Evolutionary conservation across 2,113 vertebrate species (phyloP).

Genomic region (Hymenochirus boettgeri): DNA sequence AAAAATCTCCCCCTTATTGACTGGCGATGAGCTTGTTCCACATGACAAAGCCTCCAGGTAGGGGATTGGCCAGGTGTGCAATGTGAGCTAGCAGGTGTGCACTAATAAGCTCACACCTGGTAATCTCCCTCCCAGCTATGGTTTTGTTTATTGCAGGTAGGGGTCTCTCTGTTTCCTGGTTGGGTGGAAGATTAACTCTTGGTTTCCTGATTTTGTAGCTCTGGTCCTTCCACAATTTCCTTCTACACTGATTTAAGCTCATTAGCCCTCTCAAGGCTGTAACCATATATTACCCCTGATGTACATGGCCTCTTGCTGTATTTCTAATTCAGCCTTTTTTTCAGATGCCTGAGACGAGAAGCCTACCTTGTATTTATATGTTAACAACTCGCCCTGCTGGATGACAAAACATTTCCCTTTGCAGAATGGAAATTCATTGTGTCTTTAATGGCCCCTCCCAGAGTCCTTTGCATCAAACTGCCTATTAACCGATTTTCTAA

Average conservation of each 20-base stretch:
- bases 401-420: conserved; percentile 39
- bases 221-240: not conserved
- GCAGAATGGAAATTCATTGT: conserved; percentile 1
- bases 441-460: conserved; percentile 30
- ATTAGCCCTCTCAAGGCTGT: not conserved
- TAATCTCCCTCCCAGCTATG: too few species aligned
- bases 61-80: conserved; percentile 20
- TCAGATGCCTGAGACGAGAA: not conserved
- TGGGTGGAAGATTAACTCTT: not conserved
- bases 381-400: conserved; percentile 31
- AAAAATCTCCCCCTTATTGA: too few species aligned
- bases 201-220: not conserved
- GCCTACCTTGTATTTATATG: conserved; percentile 12
- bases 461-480: conserved; percentile 26
- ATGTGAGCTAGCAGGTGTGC: conserved; percentile 15
- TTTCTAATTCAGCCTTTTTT: too few species aligned
- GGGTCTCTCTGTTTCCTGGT: not conserved
- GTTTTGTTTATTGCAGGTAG: not conserved
- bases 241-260: not conserved
- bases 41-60: not conserved
- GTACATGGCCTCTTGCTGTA: too few species aligned
- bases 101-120: conserved; percentile 9
- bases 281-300: not conserved
- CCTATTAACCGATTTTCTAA: conserved; percentile 31
- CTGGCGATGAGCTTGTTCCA: not conserved